A percentile compares a stretch with the other conserved stretches of the same genome.
Conservation (phyloP, 2,113 vertebrate genomes). For the Lates calcarifer region DNA sequence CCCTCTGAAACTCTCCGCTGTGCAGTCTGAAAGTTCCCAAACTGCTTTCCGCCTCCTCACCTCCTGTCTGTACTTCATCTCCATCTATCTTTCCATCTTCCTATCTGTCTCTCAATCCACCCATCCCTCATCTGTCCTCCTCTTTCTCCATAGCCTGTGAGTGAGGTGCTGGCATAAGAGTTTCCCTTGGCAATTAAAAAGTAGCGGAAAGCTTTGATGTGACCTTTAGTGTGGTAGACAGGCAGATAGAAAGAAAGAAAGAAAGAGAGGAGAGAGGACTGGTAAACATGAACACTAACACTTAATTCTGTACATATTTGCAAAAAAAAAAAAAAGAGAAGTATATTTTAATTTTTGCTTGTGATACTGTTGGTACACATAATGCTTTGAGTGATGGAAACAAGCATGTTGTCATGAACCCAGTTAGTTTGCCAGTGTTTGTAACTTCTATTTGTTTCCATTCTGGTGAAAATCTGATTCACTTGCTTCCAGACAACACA, state of each 20-base stretch:
- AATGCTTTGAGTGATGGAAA: too few species aligned
- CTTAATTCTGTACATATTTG: background rate
- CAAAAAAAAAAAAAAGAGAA: too few species aligned
- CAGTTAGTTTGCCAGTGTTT: too few species aligned
- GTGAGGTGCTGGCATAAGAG: conserved; percentile 9
- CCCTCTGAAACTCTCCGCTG: conserved; percentile 67
- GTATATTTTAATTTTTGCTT: background rate
- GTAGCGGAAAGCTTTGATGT: conserved; percentile 2
- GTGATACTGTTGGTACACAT: too few species aligned
- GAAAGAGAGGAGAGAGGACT: background rate
- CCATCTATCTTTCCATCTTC: conserved; percentile 52
- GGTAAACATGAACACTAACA: background rate
- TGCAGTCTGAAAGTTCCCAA: conserved; percentile 76
- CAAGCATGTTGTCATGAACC: background rate
- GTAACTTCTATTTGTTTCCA: too few species aligned
- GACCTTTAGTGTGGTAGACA: background rate
- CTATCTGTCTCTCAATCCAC: conserved; percentile 27
- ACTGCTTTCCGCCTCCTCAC: conserved; percentile 81
- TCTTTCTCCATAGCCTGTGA: background rate
- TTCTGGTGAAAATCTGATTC: background rate
- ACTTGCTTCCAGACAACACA: background rate
- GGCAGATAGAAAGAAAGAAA: background rate
- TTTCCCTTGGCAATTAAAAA: conserved; percentile 20
- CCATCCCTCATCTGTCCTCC: conserved; percentile 47
- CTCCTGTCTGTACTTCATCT: conserved; percentile 76